Base-by-base conservation (phyloP, 2,888 invertebrate species). In the Fragum fragum region DNA sequence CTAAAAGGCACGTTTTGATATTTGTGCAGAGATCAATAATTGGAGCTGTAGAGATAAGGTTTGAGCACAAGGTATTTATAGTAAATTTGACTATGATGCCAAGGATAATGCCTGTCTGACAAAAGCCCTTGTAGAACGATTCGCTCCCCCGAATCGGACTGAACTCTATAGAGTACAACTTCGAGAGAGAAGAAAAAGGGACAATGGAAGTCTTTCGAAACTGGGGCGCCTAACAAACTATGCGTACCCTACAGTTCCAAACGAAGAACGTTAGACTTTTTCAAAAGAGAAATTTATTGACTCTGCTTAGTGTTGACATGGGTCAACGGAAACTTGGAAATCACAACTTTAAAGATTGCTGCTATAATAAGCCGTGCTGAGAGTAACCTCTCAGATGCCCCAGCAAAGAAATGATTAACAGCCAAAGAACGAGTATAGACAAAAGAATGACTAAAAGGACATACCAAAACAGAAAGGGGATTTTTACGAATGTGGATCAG, bases 141-240 rank as follows among this genome's bases (percentile, higher is more conserved):
- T 59, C 26, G 59, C 28, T 59, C 59, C 59, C 6, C 59, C 26
- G 7, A 59, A 59, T 26, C 59, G 26, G 59, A 59, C 59, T 23
- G 59, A 59, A 59, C 59, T 59, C 3, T 59, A 59, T 26, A 59
- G 59, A 28, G 59, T 59, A 11, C 59, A 59, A 26, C 59, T 59
- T 5, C 21, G 59, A 14, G 59, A 61, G n/a, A 29, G 61, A 7
- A 6, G 61, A 16, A 32, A 61, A 1, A 61, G 28, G 28, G 61
- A 32, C 14, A 28, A 18, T 28, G 61, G 32, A 61, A 26, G 14
- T 7, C 59, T 59, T 16, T 59, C 59, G 14, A 26, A 59, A 28
- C 59, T 59, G 23, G 59, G 59, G 9, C 23, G 59, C 9, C 26
- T 59, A 59, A 59, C 59, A 59, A 59, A 59, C 26, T 28, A 14